Evolutionary conservation across 2,797 vertebrate species (phyloP), one percentile per base, ranked within the genome.

Genomic region (Limosa lapponica): DNA sequence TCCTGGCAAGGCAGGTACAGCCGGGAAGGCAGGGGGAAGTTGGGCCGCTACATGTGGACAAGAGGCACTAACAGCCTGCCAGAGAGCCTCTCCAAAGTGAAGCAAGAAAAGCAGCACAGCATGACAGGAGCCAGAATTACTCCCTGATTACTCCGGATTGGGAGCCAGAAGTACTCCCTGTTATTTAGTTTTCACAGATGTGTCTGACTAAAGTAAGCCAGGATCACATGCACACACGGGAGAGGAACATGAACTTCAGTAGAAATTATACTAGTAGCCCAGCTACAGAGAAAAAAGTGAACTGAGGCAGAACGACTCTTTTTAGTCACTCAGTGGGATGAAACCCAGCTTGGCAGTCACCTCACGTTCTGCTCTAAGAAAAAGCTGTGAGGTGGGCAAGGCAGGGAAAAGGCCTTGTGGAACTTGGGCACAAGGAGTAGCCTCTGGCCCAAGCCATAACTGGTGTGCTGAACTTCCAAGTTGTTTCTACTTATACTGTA

Each of bases 51-150:
- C n/a, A 14, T 16, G 36, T 2, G 6, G 48, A 85, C 70, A 89
- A 78, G 69, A 81, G 28, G 27, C 67, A 81, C 27, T 39, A 82
- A 59, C 44, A 77, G 19, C 49, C 49, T 91, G 58, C 54, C 82
- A 90, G 61, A 78, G 77, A 39, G n/a, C 32, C 28, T 49, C 66
- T 84, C 71, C 10, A 1, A 82, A 92, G 77, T 12, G 18, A 89
- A 84, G n/a, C 32, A 74, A 89, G 86, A 87, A 86, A 93, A 87
- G 44, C 59, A 87, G 70, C 54, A 75, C 7, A 41, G 66, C n/a
- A 44, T 51, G 36, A 93, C 48, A 87, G n/a, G 8, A 93, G 66
- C 27, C 86, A 66, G 36, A 96, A 92, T n/a, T 79, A 82, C 52
- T 87, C 88, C 51, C 55, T 69, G 32, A n/a, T n/a, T n/a, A n/a